A percentile compares a stretch with the other conserved stretches of the same genome.
Evolutionary conservation across 2,888 invertebrate genomes (phyloP).

Genomic region (Myathropa florea): DNA sequence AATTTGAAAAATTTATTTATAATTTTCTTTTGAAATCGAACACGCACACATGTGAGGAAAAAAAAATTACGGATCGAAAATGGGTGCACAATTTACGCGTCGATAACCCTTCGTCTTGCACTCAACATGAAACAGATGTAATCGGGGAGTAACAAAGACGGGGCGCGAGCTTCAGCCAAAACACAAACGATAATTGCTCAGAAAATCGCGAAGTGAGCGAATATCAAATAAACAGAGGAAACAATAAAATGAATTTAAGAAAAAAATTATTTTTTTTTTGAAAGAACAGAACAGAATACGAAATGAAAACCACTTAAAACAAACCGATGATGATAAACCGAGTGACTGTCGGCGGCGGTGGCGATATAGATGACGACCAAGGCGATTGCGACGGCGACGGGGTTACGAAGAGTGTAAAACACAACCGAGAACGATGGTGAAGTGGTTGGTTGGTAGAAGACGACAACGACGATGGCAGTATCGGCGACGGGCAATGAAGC

Average conservation of each 20-base stretch:
- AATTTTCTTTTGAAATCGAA: background rate
- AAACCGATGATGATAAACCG: slow-evolving; percentile 60
- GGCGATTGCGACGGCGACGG: slow-evolving; percentile 16
- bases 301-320: slow-evolving; percentile 67
- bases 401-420: slow-evolving; percentile 16
- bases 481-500: slow-evolving; percentile 51
- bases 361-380: background rate
- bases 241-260: slow-evolving; percentile 3
- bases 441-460: slow-evolving; percentile 9
- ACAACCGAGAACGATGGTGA: slow-evolving; percentile 33
- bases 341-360: background rate
- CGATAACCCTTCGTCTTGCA: slow-evolving; percentile 62
- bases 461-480: background rate
- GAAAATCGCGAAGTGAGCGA: slow-evolving; percentile 48
- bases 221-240: slow-evolving; percentile 5
- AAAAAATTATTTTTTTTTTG: no score
- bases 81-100: slow-evolving; percentile 28
- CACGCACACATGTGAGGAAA: slow-evolving; percentile 14
- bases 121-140: slow-evolving; percentile 36
- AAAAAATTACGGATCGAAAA: no score
- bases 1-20: background rate
- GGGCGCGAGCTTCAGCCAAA: background rate
- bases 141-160: slow-evolving; percentile 15
- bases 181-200: slow-evolving; percentile 59
- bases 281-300: slow-evolving; percentile 26